Evolutionary conservation across 2,888 invertebrate genomes (phyloP).

Genomic region (Conops quadrifasciatus): DNA sequence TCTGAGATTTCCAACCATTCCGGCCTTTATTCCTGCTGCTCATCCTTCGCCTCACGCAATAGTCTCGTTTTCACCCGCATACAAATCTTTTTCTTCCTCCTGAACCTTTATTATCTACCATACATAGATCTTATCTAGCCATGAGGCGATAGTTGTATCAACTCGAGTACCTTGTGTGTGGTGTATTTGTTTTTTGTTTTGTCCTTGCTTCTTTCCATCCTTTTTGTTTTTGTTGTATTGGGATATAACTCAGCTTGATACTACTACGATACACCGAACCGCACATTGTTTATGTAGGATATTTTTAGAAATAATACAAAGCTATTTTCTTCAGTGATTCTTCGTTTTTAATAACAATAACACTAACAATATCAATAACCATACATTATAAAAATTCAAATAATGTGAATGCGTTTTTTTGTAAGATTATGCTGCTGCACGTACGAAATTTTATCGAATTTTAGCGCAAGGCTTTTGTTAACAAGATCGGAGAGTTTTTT

Average conservation of each 20-base stretch:
- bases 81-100: background rate
- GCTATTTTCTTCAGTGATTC: background rate
- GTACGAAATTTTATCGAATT: slow-evolving; percentile 27
- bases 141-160: too few relatives aligned
- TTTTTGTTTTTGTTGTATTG: background rate
- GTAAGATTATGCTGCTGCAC: slow-evolving; percentile 26
- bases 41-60: background rate
- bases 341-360: slow-evolving; percentile 11
- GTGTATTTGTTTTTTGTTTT: background rate
- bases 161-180: too few relatives aligned
- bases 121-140: too few relatives aligned
- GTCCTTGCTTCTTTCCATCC: background rate
- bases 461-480: slow-evolving; percentile 25
- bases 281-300: background rate
- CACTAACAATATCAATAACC: slow-evolving; percentile 13
- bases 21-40: background rate
- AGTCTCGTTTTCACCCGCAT: background rate
- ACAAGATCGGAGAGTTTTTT: slow-evolving; percentile 19
- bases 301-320: slow-evolving; percentile 24
- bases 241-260: slow-evolving; percentile 16
- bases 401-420: background rate
- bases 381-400: too few relatives aligned
- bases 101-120: background rate
- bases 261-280: background rate
- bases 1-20: background rate